Evolutionary conservation across 2,113 vertebrate species (phyloP), one percentile per base, ranked within the genome.

Genomic region (Coturnix japonica): DNA sequence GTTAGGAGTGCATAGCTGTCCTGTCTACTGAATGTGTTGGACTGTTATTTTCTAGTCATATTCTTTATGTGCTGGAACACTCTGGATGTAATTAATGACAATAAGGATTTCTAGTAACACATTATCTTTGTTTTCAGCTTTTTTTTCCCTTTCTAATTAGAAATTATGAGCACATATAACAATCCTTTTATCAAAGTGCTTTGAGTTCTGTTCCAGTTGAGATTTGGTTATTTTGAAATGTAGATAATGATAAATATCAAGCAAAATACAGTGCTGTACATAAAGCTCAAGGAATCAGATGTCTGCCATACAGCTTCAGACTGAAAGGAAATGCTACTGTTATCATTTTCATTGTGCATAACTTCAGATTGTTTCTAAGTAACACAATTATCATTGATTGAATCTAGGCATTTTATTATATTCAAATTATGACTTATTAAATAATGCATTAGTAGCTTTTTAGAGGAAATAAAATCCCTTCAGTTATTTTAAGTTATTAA

Each of bases 381-480:
- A 93, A 85, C 30, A 53, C n/a, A 88, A 75, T 72, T 67, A 81
- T 53, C 47, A 90, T 65, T 81, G 64, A 83, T 39, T 49, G 21
- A 69, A 28, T n/a, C 69, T 75, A 91, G 37, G 11, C 37, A 84
- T 94, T 95, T 95, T 90, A 75, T 86, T 93, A 75, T 31, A 71
- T 37, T 86, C 10, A 90, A 87, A 90, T 91, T 89, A 87, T 56
- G 46, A 83, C 46, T 92, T 87, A 91, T 67, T 93, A 90, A 95
- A 83, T 66, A 82, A 83, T 37, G 14, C 47, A 81, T 88, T 90
- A 75, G 53, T 33, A 91, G 79, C 5, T 53, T 90, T 95, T 91
- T 91, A 88, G 79, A 78, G 47, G 73, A 93, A 91, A 90, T 78
- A 88, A 71, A 91, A 93, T 71, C 37, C 22, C 28, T 74, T 81